phyloP scores from a whole-genome alignment of 2,113 vertebrate genomes.

The Hemichromis elongatus region DNA sequence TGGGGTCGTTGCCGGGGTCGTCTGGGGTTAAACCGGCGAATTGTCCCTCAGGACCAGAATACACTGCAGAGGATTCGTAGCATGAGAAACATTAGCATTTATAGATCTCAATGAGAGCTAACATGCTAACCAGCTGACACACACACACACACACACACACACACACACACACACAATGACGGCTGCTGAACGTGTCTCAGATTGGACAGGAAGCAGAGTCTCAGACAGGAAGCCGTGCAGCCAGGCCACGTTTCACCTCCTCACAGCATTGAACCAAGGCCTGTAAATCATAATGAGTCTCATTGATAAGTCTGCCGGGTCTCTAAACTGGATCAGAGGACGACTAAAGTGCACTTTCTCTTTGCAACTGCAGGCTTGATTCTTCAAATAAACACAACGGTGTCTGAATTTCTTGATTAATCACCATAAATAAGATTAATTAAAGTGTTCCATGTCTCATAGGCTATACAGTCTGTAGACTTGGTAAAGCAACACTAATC shows the following conservation, averaged over 20 bases:
- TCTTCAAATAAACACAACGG: background rate
- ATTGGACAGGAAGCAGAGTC: background rate
- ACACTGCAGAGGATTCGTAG: background rate
- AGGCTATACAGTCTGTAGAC: background rate
- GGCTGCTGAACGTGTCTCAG: background rate
- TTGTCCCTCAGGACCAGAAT: slow-evolving; percentile 8
- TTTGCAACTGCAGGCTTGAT: background rate
- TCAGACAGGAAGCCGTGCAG: background rate
- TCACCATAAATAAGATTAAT: background rate
- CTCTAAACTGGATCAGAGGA: background rate
- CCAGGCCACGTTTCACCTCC: background rate
- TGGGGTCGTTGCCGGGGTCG: background rate
- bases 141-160: background rate
- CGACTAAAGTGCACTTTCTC: background rate
- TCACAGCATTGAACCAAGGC: background rate
- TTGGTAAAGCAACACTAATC: accelerated
- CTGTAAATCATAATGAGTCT: background rate
- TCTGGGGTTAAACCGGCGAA: background rate
- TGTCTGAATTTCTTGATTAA: background rate
- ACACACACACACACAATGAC: background rate
- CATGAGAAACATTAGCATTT: background rate
- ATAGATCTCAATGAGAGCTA: background rate
- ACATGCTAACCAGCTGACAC: background rate
- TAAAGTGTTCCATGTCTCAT: background rate
- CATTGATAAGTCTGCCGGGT: background rate